Evolutionary conservation across 2,113 vertebrate genomes (phyloP).

Genomic region (Mustelus asterias): DNA sequence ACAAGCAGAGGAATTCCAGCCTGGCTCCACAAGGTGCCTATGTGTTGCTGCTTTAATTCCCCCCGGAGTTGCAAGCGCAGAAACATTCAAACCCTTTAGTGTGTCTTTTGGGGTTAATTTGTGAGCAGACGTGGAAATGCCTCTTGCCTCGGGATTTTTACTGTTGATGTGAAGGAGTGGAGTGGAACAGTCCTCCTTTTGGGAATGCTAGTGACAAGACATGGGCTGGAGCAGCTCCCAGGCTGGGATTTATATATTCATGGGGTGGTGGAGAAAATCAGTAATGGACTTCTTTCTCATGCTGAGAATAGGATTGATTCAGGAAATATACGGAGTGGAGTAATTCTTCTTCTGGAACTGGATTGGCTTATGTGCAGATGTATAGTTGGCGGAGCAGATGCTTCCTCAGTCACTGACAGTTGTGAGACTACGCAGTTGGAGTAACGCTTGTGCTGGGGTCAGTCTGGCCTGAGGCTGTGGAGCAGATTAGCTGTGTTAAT

Average conservation of each 20-base stretch:
- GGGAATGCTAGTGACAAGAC: neutral
- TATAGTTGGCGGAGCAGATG: neutral
- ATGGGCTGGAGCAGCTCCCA: neutral
- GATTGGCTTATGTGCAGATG: neutral
- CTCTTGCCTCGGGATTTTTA: conserved; percentile 8
- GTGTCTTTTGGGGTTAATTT: conserved; percentile 29
- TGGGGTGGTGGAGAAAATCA: neutral
- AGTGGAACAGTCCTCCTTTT: neutral
- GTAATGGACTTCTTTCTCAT: neutral
- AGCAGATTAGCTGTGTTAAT: neutral
- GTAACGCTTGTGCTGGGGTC: neutral
- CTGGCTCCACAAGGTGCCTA: neutral
- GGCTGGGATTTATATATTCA: neutral
- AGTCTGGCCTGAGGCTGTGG: too few relatives aligned
- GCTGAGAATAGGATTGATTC: neutral
- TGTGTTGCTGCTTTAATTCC: conserved; percentile 5
- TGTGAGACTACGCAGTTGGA: neutral
- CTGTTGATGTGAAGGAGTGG: neutral
- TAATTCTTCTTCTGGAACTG: neutral
- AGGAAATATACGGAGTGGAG: neutral
- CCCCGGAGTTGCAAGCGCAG: neutral
- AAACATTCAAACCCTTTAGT: conserved; percentile 34
- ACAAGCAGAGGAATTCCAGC: neutral
- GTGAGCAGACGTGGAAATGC: conserved; percentile 19
- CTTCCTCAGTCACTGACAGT: neutral